Evolutionary conservation across 2,113 vertebrate species (phyloP).

Genomic region (Cynocephalus volans): DNA sequence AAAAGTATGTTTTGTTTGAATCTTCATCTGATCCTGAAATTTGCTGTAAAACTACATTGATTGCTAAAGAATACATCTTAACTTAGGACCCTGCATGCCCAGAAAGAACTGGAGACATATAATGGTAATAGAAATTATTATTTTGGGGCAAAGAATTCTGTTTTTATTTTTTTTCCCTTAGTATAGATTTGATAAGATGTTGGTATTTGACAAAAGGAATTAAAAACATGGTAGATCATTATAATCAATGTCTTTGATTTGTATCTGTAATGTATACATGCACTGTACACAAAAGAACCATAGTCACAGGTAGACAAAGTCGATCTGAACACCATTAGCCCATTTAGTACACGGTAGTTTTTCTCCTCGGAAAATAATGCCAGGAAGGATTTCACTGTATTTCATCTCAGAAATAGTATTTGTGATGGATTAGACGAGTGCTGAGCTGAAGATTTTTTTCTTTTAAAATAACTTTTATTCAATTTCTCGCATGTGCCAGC

Average conservation of each 20-base stretch:
- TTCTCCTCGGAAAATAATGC: not conserved
- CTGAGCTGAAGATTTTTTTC: not conserved
- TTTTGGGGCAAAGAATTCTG: not conserved
- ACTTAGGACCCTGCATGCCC: not conserved
- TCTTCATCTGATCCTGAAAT: not conserved
- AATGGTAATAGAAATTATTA: not conserved
- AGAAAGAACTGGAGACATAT: not conserved
- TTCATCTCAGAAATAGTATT: slow-evolving; percentile 63
- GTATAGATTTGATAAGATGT: not conserved
- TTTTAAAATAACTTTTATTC: slow-evolving; percentile 60
- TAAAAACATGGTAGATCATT: not conserved
- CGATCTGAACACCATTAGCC: not conserved
- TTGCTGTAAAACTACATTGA: not conserved
- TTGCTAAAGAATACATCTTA: not conserved
- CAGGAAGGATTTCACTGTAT: slow-evolving; percentile 11
- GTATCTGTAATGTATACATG: not conserved
- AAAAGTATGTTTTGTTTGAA: not conserved
- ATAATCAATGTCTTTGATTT: not conserved
- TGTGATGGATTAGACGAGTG: slow-evolving; percentile 23
- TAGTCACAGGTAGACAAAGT: not conserved
- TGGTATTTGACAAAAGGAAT: slow-evolving; percentile 31
- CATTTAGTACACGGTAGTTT: not conserved
- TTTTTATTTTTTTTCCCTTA: not conserved
- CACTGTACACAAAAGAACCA: not conserved
- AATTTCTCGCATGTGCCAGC: slow-evolving; percentile 25